A percentile compares a stretch with the other conserved stretches of the same genome.
These are phyloP conservation scores for Hypsibius dujardini DNA, from an alignment of 1,140 invertebrate species.

Conservation along the genomic window DNA sequence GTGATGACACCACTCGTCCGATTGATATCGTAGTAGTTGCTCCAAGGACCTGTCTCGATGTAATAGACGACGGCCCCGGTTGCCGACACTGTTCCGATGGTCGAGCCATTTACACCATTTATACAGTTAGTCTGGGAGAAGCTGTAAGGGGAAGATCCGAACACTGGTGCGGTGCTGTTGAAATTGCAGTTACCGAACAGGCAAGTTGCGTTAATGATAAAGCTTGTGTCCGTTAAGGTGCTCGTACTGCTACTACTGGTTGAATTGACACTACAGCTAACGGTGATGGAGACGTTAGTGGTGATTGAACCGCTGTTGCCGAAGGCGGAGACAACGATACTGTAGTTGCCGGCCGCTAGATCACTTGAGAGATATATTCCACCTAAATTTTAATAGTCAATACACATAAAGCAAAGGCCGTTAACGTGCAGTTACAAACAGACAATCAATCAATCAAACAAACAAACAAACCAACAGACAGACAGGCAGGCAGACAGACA, in stretches of 20 bases:
- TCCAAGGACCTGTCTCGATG: neutral
- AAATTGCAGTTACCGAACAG: neutral
- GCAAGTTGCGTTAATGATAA: neutral
- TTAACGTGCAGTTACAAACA: no score
- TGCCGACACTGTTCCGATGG: neutral
- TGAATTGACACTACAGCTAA: no score
- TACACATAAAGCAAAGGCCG: no score
- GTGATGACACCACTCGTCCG: neutral
- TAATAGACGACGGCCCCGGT: conserved; percentile 11
- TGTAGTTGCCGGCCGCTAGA: no score
- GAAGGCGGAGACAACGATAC: no score
- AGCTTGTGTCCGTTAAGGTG: neutral
- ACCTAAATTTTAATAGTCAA: no score
- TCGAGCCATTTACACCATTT: neutral
- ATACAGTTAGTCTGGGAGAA: neutral
- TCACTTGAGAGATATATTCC: no score
- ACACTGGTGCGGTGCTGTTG: neutral
- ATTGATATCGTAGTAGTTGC: neutral
- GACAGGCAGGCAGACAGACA: no score
- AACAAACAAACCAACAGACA: no score
- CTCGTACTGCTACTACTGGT: neutral
- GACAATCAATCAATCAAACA: no score
- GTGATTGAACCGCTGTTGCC: no score
- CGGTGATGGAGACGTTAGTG: no score
- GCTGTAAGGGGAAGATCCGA: neutral